Percentiles rank a stretch among this genome's conserved stretches.
phyloP scores from a whole-genome alignment of 2,888 invertebrate genomes.

The Rhagium mordax region DNA sequence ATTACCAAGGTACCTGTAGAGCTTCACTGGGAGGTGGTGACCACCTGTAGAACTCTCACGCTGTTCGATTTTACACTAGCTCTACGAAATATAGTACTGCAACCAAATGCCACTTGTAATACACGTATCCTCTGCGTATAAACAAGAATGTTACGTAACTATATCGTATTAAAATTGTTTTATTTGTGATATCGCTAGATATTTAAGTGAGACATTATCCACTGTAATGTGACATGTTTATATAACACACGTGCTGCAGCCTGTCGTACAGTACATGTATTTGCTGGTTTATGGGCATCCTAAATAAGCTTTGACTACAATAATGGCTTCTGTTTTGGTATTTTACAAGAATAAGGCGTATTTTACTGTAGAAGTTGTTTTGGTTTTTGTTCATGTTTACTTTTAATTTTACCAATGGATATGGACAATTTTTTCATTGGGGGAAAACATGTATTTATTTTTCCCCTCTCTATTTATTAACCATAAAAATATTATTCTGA shows the following conservation, averaged over 20 bases:
- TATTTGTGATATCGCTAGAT: constrained; percentile 9
- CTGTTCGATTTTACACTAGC: constrained; percentile 3
- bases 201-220: constrained; percentile 17
- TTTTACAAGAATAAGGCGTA: too few species aligned
- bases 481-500: too few species aligned
- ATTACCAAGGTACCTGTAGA: constrained; percentile 25
- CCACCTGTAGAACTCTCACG: constrained; percentile 25
- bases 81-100: not conserved
- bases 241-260: not conserved
- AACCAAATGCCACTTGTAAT: not conserved
- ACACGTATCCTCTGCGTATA: not conserved
- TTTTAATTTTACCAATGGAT: too few species aligned
- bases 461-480: too few species aligned
- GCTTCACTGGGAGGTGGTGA: constrained; percentile 19
- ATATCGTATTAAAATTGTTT: constrained; percentile 13
- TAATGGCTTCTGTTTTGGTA: constrained; percentile 23
- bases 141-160: not conserved
- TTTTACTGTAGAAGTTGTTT: too few species aligned
- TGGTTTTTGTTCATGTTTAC: too few species aligned
- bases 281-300: constrained; percentile 14
- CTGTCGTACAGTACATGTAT: constrained; percentile 22
- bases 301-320: constrained; percentile 9
- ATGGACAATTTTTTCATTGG: too few species aligned
- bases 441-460: too few species aligned
- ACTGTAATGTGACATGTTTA: constrained; percentile 13